Evolutionary conservation across 2,888 invertebrate genomes (phyloP), one percentile per base, ranked within the genome.

Genomic region (Calliphora vomitoria): DNA sequence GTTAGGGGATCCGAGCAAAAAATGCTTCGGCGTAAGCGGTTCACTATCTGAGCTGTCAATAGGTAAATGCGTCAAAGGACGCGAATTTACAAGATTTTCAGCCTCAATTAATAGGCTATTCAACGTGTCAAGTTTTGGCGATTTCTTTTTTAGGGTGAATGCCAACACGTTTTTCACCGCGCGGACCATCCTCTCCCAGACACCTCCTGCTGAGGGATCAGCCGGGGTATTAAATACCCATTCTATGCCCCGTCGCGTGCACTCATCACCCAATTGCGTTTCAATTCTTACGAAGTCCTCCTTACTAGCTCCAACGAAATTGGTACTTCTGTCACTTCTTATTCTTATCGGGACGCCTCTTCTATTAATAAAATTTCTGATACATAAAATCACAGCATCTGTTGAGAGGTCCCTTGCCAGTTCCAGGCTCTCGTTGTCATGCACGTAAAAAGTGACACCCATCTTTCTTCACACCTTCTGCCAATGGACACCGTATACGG

Each of bases 321-420:
- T 88, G 11, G 88, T 86, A 4, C 87, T 85, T 20, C 81, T 85
- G 38, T 88, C 87, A 62, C 84, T 79, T 20, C 82, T 68, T 10
- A 89, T 86, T 11, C 82, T 47, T 10, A 82, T 53, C 4, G 88
- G 85, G 13, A 82, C 25, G 13, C 88, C 89, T 78, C 84, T 71
- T 13, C 85, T 62, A 31, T 82, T 83, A 10, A 85, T 55, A 64
- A 88, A 88, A 80, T 89, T 88, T 31, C 83, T 15, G 4, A 89
- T 11, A 53, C 85, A 87, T 31, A 87, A 44, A 55, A 89, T 74
- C 38, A 68, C 78, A 0, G 88, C 60, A 69, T 87, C 86, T 10
- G 66, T 38, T 53, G 81, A 82, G 3, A 66, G 41, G 20, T 80
- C 69, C 18, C 20, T 64, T 53, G 72, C 74, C 8, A 74, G 15